phyloP scores from a whole-genome alignment of 2,113 vertebrate genomes.

The pig (Sus scrofa) region T2T-Sscrofa CM000815.6:61582001-61582500 shows the following conservation, averaged over 20 bases:
- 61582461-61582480: neutral
- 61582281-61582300: neutral
- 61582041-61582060: neutral
- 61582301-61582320: neutral
- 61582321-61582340: neutral
- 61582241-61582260: neutral
- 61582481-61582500: neutral
- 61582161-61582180: neutral
- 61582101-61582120: neutral
- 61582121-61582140: neutral
- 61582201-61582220: neutral
- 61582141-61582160: neutral
- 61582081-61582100: neutral
- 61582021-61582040: neutral
- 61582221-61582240: neutral
- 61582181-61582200: neutral
- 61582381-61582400: slow-evolving; percentile 19
- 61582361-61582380: neutral
- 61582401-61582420: slow-evolving; percentile 17
- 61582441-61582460: neutral
- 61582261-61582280: neutral
- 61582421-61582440: neutral
- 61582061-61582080: neutral
- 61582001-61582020: neutral
- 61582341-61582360: neutral